Percentiles rank a stretch among this genome's conserved stretches.
These are phyloP conservation scores for Apoderus coryli DNA, from an alignment of 2,888 invertebrate genomes.

Conservation along the genomic window DNA sequence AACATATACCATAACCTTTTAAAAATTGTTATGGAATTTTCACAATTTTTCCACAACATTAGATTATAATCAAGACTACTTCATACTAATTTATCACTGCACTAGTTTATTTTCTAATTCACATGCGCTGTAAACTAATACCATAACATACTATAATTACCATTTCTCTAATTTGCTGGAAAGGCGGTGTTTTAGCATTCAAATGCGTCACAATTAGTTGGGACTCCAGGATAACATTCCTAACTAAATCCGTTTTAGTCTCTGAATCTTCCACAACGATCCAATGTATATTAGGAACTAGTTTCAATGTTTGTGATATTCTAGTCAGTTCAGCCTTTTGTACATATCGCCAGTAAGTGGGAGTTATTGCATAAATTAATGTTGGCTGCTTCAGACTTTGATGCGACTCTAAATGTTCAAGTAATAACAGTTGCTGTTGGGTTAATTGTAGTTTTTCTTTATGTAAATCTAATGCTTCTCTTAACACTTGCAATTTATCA, in stretches of 20 bases:
- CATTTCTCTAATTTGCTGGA: slow-evolving; percentile 49
- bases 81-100: too few species aligned
- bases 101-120: too few species aligned
- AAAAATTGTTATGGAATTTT: too few species aligned
- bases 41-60: too few species aligned
- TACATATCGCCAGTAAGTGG: slow-evolving; percentile 74
- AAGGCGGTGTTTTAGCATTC: slow-evolving; percentile 51
- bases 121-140: too few species aligned
- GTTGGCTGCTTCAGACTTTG: slow-evolving; percentile 15
- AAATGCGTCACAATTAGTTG: slow-evolving; percentile 43
- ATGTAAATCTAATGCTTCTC: slow-evolving; percentile 24
- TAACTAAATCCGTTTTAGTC: slow-evolving; percentile 55
- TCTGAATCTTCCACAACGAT: slow-evolving; percentile 80
- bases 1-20: too few species aligned
- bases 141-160: slow-evolving; percentile 24
- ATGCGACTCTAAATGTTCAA: slow-evolving; percentile 23
- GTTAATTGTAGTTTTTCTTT: slow-evolving; percentile 27
- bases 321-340: slow-evolving; percentile 92
- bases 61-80: too few species aligned
- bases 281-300: slow-evolving; percentile 86
- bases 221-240: slow-evolving; percentile 51
- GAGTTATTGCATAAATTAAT: slow-evolving; percentile 77
- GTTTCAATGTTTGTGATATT: slow-evolving; percentile 71
- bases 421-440: slow-evolving; percentile 25
- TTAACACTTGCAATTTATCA: slow-evolving; percentile 23